phyloP scores from a whole-genome alignment of 2,113 vertebrate species.

The Lophotis ruficrista region DNA sequence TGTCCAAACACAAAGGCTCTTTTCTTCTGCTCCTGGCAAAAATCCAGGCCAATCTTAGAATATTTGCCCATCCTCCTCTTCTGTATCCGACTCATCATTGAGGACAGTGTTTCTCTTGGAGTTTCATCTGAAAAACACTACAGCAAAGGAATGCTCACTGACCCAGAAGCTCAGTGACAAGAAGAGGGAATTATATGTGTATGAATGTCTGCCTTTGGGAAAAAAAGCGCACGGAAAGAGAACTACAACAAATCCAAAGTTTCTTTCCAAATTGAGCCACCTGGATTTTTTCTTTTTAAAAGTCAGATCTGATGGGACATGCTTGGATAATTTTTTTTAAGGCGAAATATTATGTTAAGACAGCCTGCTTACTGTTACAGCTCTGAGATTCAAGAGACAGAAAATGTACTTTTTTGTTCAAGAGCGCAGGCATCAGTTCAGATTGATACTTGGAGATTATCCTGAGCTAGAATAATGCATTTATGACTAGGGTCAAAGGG shows the following conservation, averaged over 20 bases:
- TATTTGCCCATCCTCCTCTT: constrained; percentile 71
- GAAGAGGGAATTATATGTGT: constrained; percentile 69
- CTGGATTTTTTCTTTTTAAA: constrained; percentile 31
- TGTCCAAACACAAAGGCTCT: constrained; percentile 81
- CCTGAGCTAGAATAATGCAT: constrained; percentile 61
- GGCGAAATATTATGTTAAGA: not conserved
- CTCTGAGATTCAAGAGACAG: constrained; percentile 10
- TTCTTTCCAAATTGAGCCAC: constrained; percentile 54
- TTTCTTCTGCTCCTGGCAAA: constrained; percentile 80
- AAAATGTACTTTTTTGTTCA: constrained; percentile 4
- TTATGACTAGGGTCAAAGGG: constrained; percentile 55
- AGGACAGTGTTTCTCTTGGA: constrained; percentile 78
- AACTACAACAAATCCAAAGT: constrained; percentile 61
- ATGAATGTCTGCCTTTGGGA: constrained; percentile 63
- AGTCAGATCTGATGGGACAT: not conserved
- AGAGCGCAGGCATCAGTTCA: constrained; percentile 28
- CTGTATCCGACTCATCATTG: constrained; percentile 76
- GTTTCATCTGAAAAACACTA: constrained; percentile 78
- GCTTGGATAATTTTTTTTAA: not conserved
- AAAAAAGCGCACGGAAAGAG: constrained; percentile 29
- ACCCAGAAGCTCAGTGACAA: constrained; percentile 77
- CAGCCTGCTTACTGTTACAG: not conserved
- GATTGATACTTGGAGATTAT: constrained; percentile 56
- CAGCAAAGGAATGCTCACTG: constrained; percentile 79
- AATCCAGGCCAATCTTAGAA: constrained; percentile 83